Conservation (phyloP, 1,140 invertebrate genomes). For the Phortica variegata region DNA sequence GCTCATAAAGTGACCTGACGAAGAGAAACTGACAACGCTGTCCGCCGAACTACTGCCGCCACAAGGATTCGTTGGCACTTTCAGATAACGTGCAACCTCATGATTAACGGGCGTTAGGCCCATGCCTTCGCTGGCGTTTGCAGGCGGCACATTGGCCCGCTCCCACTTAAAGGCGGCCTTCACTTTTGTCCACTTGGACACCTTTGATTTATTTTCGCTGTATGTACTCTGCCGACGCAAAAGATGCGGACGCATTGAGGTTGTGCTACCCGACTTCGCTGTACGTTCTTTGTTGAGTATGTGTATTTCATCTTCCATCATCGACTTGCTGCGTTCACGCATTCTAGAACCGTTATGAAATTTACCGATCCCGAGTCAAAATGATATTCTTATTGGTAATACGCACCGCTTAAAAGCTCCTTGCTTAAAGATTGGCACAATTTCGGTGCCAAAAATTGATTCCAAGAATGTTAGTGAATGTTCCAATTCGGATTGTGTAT, state of each 20-base stretch:
- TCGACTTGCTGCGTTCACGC: conserved; percentile 59
- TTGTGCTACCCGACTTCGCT: conserved; percentile 12
- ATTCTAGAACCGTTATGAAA: conserved; percentile 35
- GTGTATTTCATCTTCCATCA: conserved; percentile 56
- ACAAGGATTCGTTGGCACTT: conserved; percentile 57
- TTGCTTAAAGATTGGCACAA: conserved; percentile 32
- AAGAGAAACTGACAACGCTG: conserved; percentile 57
- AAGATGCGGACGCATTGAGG: conserved; percentile 31
- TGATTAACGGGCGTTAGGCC: conserved; percentile 49
- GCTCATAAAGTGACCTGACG: conserved; percentile 51
- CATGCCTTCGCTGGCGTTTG: conserved; percentile 50
- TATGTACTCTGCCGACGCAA: conserved; percentile 47
- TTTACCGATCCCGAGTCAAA: no score
- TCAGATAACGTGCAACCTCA: conserved; percentile 57
- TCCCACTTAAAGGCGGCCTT: conserved; percentile 80
- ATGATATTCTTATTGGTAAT: no score
- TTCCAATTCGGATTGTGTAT: conserved; percentile 61
- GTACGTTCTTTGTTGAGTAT: conserved; percentile 31
- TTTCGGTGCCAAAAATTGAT: conserved; percentile 35
- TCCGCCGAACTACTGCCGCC: conserved; percentile 59
- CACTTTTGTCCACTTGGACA: conserved; percentile 79
- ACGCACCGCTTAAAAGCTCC: conserved; percentile 38
- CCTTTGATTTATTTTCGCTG: conserved; percentile 53
- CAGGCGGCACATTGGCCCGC: conserved; percentile 60
- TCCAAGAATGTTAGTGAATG: conserved; percentile 64